Evolutionary conservation across 2,797 vertebrate genomes (phyloP).

Genomic region (Sebastes kiyomatsui): DNA sequence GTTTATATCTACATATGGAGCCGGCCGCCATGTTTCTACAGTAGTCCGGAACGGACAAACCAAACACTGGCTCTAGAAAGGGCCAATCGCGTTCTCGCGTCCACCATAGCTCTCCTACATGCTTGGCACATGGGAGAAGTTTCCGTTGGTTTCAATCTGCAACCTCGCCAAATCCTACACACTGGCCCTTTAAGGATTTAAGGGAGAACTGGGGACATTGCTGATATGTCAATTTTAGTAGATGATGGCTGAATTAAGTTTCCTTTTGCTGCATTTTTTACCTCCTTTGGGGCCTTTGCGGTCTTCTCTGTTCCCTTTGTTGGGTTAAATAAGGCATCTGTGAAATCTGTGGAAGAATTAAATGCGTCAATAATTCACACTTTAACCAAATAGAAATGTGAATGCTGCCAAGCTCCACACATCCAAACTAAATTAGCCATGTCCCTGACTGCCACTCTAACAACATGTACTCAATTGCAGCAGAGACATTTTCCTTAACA

Average conservation of each 20-base stretch:
- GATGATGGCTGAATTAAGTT: not conserved
- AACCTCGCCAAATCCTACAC: no score
- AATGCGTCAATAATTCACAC: not conserved
- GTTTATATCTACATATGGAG: no score
- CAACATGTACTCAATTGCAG: slow-evolving; percentile 15
- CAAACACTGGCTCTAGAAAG: no score
- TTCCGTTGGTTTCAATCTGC: no score
- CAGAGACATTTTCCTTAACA: not conserved
- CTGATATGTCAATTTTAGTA: not conserved
- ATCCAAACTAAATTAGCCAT: not conserved
- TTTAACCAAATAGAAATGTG: not conserved
- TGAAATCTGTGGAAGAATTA: slow-evolving; percentile 87
- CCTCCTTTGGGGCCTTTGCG: slow-evolving; percentile 78
- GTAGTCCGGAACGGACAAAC: no score
- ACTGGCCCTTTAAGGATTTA: slow-evolving; percentile 20
- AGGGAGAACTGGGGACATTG: slow-evolving; percentile 6
- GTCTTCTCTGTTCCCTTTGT: slow-evolving; percentile 86
- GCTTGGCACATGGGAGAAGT: no score
- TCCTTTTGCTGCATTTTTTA: slow-evolving; percentile 34
- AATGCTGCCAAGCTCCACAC: not conserved
- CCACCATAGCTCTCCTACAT: no score
- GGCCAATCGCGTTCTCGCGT: no score
- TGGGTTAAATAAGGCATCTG: slow-evolving; percentile 94
- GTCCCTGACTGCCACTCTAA: slow-evolving; percentile 3
- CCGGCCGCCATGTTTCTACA: no score